Evolutionary conservation across 2,113 vertebrate species (phyloP).

Genomic region (Otocyon megalotis): DNA sequence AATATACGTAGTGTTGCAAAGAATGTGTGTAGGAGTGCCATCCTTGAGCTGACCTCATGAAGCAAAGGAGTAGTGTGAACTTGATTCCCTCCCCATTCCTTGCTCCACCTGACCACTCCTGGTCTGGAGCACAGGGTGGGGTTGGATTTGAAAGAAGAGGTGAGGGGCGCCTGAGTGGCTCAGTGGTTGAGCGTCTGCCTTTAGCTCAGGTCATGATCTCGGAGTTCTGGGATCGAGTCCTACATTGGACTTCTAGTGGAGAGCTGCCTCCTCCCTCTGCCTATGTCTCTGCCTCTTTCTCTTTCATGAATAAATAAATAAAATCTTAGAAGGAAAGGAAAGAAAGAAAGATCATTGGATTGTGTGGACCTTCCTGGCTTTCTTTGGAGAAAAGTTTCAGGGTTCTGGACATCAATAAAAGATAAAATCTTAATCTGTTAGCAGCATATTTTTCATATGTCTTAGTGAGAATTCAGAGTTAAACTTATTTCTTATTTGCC

Average conservation of each 20-base stretch:
- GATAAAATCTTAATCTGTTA: not conserved
- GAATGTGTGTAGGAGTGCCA: rapidly evolving
- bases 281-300: too few species aligned
- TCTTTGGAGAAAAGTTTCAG: not conserved
- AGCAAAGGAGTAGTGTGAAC: not conserved
- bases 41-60: not conserved
- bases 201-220: too few species aligned
- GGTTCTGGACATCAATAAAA: not conserved
- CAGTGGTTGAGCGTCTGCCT: too few species aligned
- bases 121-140: not conserved
- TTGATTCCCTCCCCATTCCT: not conserved
- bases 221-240: too few species aligned
- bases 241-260: too few species aligned
- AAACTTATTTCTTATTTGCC: not conserved
- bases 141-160: not conserved
- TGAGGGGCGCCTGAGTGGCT: not conserved
- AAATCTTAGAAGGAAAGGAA: too few species aligned
- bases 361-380: not conserved
- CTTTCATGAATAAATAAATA: too few species aligned
- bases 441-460: not conserved
- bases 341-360: too few species aligned
- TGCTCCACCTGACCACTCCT: rapidly evolving
- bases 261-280: too few species aligned
- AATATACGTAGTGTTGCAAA: not conserved
- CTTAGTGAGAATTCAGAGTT: not conserved